Percentiles rank a stretch among this genome's conserved stretches.
Conservation (phyloP, 37 sponge, comb jelly and placozoan genomes). For the Agelas oroides region DNA sequence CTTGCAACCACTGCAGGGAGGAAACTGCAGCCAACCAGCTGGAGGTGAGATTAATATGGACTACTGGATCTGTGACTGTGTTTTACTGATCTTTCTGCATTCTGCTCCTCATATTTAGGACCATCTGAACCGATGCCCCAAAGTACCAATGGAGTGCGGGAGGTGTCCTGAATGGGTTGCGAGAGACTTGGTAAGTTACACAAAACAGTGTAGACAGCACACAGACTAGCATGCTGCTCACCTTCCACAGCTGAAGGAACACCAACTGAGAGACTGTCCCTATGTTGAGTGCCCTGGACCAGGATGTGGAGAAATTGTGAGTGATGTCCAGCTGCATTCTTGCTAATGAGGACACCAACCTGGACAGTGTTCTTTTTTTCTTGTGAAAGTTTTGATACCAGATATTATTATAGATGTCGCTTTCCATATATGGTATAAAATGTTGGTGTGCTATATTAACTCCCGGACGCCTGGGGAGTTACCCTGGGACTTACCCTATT, state of each 20-base stretch:
- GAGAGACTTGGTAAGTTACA: slow-evolving; percentile 6
- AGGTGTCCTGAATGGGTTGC: slow-evolving; percentile 2
- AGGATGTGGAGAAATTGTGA: slow-evolving; percentile 40
- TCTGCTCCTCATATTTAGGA: slow-evolving; percentile 13
- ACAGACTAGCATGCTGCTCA: not conserved
- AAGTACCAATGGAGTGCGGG: slow-evolving; percentile 27
- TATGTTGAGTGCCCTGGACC: not conserved
- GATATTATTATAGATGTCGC: too few relatives aligned
- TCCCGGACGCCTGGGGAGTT: too few relatives aligned
- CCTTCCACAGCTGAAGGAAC: slow-evolving; percentile 16
- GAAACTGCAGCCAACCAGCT: not conserved
- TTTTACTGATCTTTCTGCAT: too few relatives aligned
- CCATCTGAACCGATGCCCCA: slow-evolving; percentile 36
- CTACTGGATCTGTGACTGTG: not conserved
- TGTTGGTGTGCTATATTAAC: too few relatives aligned
- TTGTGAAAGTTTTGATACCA: too few relatives aligned
- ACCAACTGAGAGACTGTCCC: slow-evolving; percentile 1
- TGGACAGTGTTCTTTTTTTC: too few relatives aligned
- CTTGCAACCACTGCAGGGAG: slow-evolving; percentile 59
- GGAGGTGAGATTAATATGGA: slow-evolving; percentile 19
- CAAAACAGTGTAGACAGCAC: not conserved
- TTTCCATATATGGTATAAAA: too few relatives aligned
- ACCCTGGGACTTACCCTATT: too few relatives aligned
- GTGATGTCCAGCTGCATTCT: too few relatives aligned
- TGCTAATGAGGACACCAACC: too few relatives aligned